Conservation (phyloP, 2,113 vertebrate genomes). For the Pangasianodon hypophthalmus region DNA sequence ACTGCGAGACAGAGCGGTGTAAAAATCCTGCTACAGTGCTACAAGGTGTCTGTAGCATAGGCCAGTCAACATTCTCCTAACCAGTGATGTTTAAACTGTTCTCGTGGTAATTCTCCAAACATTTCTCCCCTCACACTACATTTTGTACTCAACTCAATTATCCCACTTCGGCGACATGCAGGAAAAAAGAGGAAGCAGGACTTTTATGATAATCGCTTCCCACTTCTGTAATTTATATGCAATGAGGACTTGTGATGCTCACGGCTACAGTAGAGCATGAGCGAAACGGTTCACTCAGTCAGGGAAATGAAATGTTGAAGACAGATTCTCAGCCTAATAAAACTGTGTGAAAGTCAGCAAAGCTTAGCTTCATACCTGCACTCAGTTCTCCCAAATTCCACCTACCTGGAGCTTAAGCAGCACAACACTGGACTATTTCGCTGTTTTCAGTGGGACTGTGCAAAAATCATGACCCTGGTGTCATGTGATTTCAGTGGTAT, state of each 20-base stretch:
- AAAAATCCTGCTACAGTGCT: neutral
- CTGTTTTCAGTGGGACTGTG: neutral
- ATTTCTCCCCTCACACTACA: constrained; percentile 19
- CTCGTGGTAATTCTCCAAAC: neutral
- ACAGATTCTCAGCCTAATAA: constrained; percentile 66
- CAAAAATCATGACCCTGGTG: neutral
- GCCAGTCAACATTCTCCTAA: neutral
- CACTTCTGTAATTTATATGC: constrained; percentile 76
- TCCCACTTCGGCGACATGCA: constrained; percentile 64
- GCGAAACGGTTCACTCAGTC: constrained; percentile 63
- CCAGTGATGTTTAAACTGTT: neutral
- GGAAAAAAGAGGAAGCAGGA: constrained; percentile 64
- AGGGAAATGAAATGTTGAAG: constrained; percentile 62
- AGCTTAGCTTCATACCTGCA: neutral
- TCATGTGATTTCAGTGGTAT: neutral
- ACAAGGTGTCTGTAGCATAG: neutral
- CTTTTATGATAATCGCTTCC: constrained; percentile 75
- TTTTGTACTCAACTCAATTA: constrained; percentile 81
- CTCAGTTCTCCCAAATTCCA: neutral
- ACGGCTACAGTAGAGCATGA: constrained; percentile 64
- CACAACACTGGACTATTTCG: neutral
- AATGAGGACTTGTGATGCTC: constrained; percentile 69
- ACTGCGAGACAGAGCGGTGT: constrained; percentile 65
- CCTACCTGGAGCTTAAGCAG: neutral
- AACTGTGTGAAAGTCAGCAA: constrained; percentile 52